Percentiles rank a stretch among this genome's conserved stretches.
Conservation (phyloP, 1,140 invertebrate genomes). For the Tetranychus urticae region DNA sequence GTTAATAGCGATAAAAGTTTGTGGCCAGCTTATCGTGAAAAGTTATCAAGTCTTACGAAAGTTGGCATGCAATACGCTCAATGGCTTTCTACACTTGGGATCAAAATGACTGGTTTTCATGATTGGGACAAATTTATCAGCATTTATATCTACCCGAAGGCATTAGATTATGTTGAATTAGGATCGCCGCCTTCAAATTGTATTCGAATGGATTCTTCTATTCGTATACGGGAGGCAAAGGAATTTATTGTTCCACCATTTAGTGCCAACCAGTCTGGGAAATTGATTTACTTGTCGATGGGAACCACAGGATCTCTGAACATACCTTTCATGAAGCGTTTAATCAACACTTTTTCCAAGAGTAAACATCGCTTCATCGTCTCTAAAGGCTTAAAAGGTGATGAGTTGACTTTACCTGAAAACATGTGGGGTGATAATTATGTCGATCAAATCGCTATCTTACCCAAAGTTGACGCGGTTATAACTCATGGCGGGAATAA, state of each 20-base stretch:
- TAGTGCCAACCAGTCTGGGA: not conserved
- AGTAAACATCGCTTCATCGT: conserved; percentile 4
- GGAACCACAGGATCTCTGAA: conserved; percentile 11
- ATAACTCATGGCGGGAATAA: conserved; percentile 10
- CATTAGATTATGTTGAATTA: not conserved
- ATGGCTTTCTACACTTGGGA: too few relatives aligned
- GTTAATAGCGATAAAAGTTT: too few relatives aligned
- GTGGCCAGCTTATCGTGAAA: too few relatives aligned
- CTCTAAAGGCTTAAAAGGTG: conserved; percentile 1
- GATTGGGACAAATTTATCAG: not conserved
- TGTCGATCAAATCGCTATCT: not conserved
- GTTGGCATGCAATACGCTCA: too few relatives aligned
- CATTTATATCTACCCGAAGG: not conserved
- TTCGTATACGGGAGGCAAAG: not conserved
- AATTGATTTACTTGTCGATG: conserved; percentile 9
- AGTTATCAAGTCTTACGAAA: too few relatives aligned
- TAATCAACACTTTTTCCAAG: not conserved
- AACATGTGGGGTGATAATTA: conserved; percentile 7
- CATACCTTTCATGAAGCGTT: conserved; percentile 5
- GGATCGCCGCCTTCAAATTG: not conserved
- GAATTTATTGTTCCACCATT: not conserved
- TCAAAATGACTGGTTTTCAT: too few relatives aligned
- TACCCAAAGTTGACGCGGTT: conserved; percentile 3
- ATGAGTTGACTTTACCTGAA: conserved; percentile 10
- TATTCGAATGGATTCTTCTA: not conserved